Evolutionary conservation across 2,113 vertebrate species (phyloP).

Genomic region (Lethenteron reissneri): DNA sequence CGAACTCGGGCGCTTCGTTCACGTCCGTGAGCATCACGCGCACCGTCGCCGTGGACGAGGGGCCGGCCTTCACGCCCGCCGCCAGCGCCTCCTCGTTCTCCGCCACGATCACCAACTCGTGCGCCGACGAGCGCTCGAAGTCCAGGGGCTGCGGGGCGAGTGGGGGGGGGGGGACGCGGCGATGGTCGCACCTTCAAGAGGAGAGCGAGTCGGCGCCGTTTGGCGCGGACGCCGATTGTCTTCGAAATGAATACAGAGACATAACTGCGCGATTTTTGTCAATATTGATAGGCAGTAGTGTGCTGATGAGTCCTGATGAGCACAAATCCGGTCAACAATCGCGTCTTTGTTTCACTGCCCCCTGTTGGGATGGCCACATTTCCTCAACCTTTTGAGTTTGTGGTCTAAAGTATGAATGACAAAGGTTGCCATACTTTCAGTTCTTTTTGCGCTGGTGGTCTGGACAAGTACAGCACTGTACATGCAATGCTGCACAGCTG

Average conservation of each 20-base stretch:
- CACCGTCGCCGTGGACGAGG: slow-evolving; percentile 57
- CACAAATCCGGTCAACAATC: not conserved
- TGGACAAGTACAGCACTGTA: too few relatives aligned
- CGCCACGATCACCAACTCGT: slow-evolving; percentile 69
- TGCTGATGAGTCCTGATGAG: not conserved
- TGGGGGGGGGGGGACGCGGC: too few relatives aligned
- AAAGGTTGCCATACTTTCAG: too few relatives aligned
- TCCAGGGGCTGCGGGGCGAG: slow-evolving; percentile 44
- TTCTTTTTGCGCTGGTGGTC: too few relatives aligned
- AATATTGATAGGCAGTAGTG: not conserved
- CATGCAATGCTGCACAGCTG: too few relatives aligned
- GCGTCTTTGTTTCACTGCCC: too few relatives aligned
- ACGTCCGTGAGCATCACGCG: slow-evolving; percentile 20
- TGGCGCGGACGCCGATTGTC: too few relatives aligned
- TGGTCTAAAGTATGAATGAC: too few relatives aligned
- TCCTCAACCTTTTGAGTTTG: too few relatives aligned
- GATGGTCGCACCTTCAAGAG: not conserved
- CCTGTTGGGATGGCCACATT: too few relatives aligned
- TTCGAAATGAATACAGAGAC: too few relatives aligned
- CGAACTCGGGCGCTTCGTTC: not conserved
- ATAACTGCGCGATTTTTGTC: not conserved
- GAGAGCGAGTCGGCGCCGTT: not conserved
- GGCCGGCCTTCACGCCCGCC: slow-evolving; percentile 45
- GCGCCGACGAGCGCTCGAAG: slow-evolving; percentile 51
- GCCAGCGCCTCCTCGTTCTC: slow-evolving; percentile 78